A percentile compares a stretch with the other conserved stretches of the same genome.
phyloP scores from a whole-genome alignment of 2,888 invertebrate species.

The Tachystola acroxantha region DNA sequence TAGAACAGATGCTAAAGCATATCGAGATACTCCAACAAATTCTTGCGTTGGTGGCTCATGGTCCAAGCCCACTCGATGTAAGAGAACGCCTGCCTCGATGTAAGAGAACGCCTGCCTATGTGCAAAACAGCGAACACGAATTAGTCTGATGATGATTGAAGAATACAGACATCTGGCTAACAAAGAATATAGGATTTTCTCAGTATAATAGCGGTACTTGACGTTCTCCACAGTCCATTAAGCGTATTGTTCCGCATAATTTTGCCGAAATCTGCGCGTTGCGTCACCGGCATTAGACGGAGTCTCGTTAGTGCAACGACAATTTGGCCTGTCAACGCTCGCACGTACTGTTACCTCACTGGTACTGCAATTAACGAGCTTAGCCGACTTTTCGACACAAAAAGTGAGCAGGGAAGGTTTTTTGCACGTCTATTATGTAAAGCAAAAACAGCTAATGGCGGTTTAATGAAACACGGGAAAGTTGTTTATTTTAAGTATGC shows the following conservation, averaged over 20 bases:
- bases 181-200: constrained; percentile 13
- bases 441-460: constrained; percentile 6
- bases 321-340: constrained; percentile 30
- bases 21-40: too few relatives aligned
- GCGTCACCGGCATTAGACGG: constrained; percentile 43
- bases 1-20: too few relatives aligned
- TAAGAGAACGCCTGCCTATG: too few relatives aligned
- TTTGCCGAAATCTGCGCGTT: constrained; percentile 55
- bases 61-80: too few relatives aligned
- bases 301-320: constrained; percentile 41
- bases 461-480: constrained; percentile 1
- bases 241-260: constrained; percentile 53
- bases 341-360: constrained; percentile 49
- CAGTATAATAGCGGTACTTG: constrained; percentile 16
- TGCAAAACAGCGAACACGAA: too few relatives aligned
- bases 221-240: constrained; percentile 52
- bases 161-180: constrained; percentile 14
- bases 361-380: constrained; percentile 43
- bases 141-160: too few relatives aligned
- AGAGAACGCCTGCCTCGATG: too few relatives aligned
- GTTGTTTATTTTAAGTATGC: constrained; percentile 1
- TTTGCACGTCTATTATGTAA: constrained; percentile 11
- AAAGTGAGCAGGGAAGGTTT: constrained; percentile 10
- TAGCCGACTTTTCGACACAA: constrained; percentile 21
- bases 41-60: too few relatives aligned